These are phyloP conservation scores for Harpalus rufipes DNA, from an alignment of 2,888 invertebrate genomes.

Conservation along the genomic window DNA sequence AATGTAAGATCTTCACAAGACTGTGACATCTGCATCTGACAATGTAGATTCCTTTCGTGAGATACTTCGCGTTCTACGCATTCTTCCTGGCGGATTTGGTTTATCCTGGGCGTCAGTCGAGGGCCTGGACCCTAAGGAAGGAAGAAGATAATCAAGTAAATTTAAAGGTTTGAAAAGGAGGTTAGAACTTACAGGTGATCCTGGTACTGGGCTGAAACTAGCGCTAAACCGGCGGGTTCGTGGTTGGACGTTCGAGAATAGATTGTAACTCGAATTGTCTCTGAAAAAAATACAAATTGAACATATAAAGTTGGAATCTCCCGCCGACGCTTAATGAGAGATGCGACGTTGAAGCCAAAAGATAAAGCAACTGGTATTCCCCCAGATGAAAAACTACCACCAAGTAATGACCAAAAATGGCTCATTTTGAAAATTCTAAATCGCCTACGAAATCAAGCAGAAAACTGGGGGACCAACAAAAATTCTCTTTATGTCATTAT, in stretches of 20 bases:
- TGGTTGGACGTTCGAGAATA: constrained; percentile 80
- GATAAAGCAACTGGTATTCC: too few species aligned
- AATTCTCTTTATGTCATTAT: too few species aligned
- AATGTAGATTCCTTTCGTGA: constrained; percentile 94
- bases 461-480: too few species aligned
- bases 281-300: constrained; percentile 32
- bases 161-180: not conserved
- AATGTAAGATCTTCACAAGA: constrained; percentile 95
- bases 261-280: constrained; percentile 65
- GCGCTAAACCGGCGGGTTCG: constrained; percentile 93
- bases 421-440: too few species aligned
- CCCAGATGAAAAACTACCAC: too few species aligned
- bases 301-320: too few species aligned
- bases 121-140: constrained; percentile 80
- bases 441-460: too few species aligned
- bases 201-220: constrained; percentile 86
- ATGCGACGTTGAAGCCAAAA: too few species aligned
- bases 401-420: too few species aligned
- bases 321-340: too few species aligned
- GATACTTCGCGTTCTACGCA: constrained; percentile 94
- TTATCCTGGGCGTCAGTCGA: constrained; percentile 89
- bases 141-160: constrained; percentile 16
- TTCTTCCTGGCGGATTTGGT: constrained; percentile 92
- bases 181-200: constrained; percentile 76
- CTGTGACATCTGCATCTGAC: constrained; percentile 95